Percentiles rank a stretch among this genome's conserved stretches.
Conservation (phyloP, 1,140 invertebrate species). For the Holotrichia oblita region DNA sequence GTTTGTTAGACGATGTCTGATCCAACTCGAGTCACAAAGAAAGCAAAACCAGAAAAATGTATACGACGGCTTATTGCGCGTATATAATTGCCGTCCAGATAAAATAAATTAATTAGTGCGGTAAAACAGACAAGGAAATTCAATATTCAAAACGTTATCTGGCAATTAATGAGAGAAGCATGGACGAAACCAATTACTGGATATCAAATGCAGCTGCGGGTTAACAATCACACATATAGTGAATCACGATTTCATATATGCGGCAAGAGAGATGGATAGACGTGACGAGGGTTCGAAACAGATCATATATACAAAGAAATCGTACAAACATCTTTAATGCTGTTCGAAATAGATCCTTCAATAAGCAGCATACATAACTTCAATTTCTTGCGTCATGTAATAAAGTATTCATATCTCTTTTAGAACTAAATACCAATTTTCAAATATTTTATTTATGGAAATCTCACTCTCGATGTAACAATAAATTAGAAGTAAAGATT, state of each 20-base stretch:
- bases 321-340: not conserved
- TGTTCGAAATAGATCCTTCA: too few relatives aligned
- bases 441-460: too few relatives aligned
- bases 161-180: conserved; percentile 26
- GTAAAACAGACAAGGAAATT: conserved; percentile 35
- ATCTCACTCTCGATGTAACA: too few relatives aligned
- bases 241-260: not conserved
- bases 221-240: conserved; percentile 29
- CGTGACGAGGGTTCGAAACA: not conserved
- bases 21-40: not conserved
- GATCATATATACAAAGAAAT: not conserved
- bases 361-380: too few relatives aligned
- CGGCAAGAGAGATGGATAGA: not conserved
- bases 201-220: conserved; percentile 34
- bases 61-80: conserved; percentile 25
- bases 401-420: too few relatives aligned
- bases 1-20: conserved; percentile 2
- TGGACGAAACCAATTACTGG: conserved; percentile 23
- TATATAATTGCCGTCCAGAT: conserved; percentile 22
- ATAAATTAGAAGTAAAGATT: too few relatives aligned
- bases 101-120: conserved; percentile 36
- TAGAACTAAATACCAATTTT: too few relatives aligned
- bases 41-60: conserved; percentile 23
- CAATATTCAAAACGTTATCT: conserved; percentile 32
- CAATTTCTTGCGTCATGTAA: too few relatives aligned